phyloP scores from a whole-genome alignment of 2,888 invertebrate genomes.

The Exocentrus adspersus region DNA sequence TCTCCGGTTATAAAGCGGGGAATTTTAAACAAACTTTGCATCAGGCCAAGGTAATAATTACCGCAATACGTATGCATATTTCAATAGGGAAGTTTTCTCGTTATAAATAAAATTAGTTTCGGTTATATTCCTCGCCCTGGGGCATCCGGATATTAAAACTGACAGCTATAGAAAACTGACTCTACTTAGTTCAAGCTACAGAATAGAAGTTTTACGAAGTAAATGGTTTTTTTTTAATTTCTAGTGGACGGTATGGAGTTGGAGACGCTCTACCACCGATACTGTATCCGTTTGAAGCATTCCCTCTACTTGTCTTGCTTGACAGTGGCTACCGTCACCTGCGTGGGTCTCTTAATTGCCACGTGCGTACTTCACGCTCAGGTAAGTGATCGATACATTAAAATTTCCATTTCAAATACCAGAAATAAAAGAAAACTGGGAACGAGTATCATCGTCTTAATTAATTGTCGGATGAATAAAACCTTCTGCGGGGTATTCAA shows the following conservation, averaged over 20 bases:
- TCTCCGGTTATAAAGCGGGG: no score
- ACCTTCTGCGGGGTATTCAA: background rate
- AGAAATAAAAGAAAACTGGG: background rate
- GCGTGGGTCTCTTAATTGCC: slow-evolving; percentile 70
- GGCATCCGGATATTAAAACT: background rate
- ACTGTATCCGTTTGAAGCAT: slow-evolving; percentile 78
- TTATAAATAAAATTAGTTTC: background rate
- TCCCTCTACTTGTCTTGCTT: slow-evolving; percentile 80
- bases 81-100: background rate
- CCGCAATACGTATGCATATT: background rate
- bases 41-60: background rate
- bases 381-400: slow-evolving; percentile 62
- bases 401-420: no score
- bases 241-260: slow-evolving; percentile 72
- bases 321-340: slow-evolving; percentile 72
- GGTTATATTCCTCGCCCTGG: background rate
- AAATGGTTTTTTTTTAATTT: no score
- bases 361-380: slow-evolving; percentile 68
- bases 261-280: slow-evolving; percentile 76
- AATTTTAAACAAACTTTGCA: background rate
- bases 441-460: background rate
- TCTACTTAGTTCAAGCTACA: no score
- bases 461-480: slow-evolving; percentile 2
- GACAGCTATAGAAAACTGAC: background rate
- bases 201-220: no score